Conservation (phyloP, 2,888 invertebrate species). For the Folsomia candida region DNA sequence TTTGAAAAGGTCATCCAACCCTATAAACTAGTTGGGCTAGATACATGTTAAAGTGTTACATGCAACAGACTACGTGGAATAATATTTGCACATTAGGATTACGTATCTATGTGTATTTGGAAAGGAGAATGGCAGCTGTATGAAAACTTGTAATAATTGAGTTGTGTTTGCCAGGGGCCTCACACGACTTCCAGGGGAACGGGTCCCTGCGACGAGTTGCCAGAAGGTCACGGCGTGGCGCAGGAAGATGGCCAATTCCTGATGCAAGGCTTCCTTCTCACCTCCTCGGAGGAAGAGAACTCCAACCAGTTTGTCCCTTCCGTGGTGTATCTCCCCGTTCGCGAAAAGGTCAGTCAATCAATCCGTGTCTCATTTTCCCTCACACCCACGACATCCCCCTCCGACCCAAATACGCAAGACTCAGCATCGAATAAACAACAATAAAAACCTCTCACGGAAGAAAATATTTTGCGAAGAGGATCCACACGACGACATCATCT, state of each 20-base stretch:
- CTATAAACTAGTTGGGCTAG: no score
- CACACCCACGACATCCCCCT: conserved; percentile 67
- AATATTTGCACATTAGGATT: no score
- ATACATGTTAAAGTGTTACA: no score
- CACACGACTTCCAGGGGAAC: not conserved
- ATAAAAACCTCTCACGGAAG: no score
- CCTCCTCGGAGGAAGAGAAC: conserved; percentile 43
- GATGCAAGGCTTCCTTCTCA: conserved; percentile 88
- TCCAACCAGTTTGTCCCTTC: conserved; percentile 71
- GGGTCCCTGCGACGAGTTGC: conserved; percentile 49
- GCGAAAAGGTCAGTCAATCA: conserved; percentile 78
- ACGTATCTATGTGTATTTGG: no score
- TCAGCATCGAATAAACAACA: not conserved
- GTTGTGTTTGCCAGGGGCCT: not conserved
- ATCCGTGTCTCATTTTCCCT: conserved; percentile 89
- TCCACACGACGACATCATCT: conserved; percentile 2
- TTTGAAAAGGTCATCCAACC: no score
- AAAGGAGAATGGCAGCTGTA: no score
- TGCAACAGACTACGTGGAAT: no score
- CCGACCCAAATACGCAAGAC: not conserved
- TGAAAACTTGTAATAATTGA: no score
- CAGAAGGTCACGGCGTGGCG: conserved; percentile 54
- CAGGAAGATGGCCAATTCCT: conserved; percentile 60
- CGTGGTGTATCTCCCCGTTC: conserved; percentile 89
- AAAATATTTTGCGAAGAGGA: conserved; percentile 6